phyloP scores from a whole-genome alignment of 2,888 invertebrate genomes.

The Halictus quadricinctus region DNA sequence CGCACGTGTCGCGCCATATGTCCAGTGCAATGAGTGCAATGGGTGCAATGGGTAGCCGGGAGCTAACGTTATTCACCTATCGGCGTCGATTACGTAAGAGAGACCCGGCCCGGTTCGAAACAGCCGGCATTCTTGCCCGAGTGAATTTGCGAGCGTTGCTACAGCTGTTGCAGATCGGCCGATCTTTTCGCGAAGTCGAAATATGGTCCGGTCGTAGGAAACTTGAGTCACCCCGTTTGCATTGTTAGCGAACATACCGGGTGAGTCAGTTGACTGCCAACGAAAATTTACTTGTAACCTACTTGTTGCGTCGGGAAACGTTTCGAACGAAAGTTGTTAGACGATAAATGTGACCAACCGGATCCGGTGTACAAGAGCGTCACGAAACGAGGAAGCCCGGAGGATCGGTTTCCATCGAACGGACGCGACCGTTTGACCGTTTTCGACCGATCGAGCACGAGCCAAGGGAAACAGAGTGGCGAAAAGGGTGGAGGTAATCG shows the following conservation, averaged over 20 bases:
- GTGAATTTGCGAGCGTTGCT: not conserved
- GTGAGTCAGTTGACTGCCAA: no score
- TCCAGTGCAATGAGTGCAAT: slow-evolving; percentile 11
- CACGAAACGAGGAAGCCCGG: not conserved
- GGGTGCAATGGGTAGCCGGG: slow-evolving; percentile 24
- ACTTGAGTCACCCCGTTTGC: no score
- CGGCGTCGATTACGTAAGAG: slow-evolving; percentile 40
- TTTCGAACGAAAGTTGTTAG: no score
- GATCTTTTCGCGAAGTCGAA: no score
- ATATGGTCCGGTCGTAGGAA: no score
- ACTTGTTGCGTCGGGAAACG: no score
- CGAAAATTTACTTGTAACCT: no score
- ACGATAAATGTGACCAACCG: not conserved
- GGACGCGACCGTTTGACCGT: not conserved
- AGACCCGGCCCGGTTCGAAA: not conserved
- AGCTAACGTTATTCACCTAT: slow-evolving; percentile 43
- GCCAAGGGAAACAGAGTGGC: not conserved
- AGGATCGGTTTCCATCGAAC: slow-evolving; percentile 1
- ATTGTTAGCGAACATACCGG: no score
- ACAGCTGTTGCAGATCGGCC: no score
- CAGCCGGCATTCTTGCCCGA: not conserved
- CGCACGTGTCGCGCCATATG: slow-evolving; percentile 66
- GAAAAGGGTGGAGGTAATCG: slow-evolving; percentile 45
- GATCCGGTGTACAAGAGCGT: not conserved
- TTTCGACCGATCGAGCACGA: slow-evolving; percentile 4